phyloP scores from a whole-genome alignment of 2,797 vertebrate species.

The Staurois parvus region DNA sequence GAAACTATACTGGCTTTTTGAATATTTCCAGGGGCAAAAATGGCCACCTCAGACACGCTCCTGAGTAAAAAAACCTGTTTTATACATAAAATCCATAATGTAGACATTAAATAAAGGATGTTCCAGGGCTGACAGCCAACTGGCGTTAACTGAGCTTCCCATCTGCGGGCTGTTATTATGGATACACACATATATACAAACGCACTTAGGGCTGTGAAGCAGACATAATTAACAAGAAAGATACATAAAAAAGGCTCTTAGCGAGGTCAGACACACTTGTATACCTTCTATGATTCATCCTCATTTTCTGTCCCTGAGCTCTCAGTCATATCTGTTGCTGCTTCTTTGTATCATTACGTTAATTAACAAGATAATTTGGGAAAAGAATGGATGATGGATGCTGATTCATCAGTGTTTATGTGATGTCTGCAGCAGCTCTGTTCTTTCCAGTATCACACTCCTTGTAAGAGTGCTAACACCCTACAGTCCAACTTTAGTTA shows the following conservation, averaged over 20 bases:
- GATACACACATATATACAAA: not conserved
- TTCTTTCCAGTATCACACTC: not conserved
- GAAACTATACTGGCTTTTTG: too few species aligned
- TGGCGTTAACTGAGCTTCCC: not conserved
- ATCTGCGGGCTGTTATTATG: not conserved
- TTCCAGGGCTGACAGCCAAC: too few species aligned
- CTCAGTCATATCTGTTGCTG: constrained; percentile 3
- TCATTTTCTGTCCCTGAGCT: constrained; percentile 22
- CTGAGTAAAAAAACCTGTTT: not conserved
- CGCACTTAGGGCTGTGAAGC: not conserved
- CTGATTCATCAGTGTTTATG: constrained; percentile 9
- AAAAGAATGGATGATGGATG: not conserved
- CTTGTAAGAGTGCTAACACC: not conserved
- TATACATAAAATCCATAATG: not conserved
- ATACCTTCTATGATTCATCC: constrained; percentile 36
- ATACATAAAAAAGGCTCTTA: constrained; percentile 18
- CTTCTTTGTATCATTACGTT: constrained; percentile 24
- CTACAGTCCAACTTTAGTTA: not conserved
- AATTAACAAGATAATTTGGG: constrained; percentile 24
- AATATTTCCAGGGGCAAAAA: too few species aligned
- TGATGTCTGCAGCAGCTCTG: not conserved
- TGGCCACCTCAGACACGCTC: too few species aligned
- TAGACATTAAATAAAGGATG: not conserved
- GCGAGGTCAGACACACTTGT: constrained; percentile 18
- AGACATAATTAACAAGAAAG: constrained; percentile 32